Percentiles rank a stretch among this genome's conserved stretches.
These are phyloP conservation scores for Neodiprion pinetum DNA, from an alignment of 1,140 invertebrate species.

Conservation along the genomic window DNA sequence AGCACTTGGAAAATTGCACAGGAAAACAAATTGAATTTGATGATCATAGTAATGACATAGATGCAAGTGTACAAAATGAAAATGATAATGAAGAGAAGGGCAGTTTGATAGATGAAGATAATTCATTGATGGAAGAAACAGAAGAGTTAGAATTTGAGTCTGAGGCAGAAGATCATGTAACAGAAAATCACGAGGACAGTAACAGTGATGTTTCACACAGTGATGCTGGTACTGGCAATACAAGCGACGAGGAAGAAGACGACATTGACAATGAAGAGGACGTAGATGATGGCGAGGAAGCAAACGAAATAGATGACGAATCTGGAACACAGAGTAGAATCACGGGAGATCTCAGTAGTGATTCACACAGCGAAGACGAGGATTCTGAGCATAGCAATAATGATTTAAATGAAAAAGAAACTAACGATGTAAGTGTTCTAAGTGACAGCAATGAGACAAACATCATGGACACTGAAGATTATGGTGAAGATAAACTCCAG, in stretches of 20 bases:
- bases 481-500: background rate
- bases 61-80: conserved; percentile 32
- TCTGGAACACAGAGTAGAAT: conserved; percentile 20
- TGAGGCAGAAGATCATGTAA: background rate
- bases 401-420: conserved; percentile 25
- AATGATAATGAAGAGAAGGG: conserved; percentile 42
- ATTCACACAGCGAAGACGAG: conserved; percentile 36
- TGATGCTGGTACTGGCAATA: conserved; percentile 22
- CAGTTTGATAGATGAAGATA: conserved; percentile 44
- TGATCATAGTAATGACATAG: conserved; percentile 28
- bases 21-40: conserved; percentile 36
- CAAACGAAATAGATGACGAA: conserved; percentile 34
- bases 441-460: conserved; percentile 31
- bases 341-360: conserved; percentile 29
- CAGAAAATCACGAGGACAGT: conserved; percentile 27
- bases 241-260: conserved; percentile 29
- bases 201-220: conserved; percentile 28
- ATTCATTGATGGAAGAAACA: conserved; percentile 30
- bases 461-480: conserved; percentile 31
- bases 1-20: conserved; percentile 47
- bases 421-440: conserved; percentile 19
- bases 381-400: conserved; percentile 41
- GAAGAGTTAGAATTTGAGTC: conserved; percentile 2
- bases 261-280: conserved; percentile 27
- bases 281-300: conserved; percentile 31